Conservation (phyloP, 2,113 vertebrate genomes). For the Perca flavescens region DNA sequence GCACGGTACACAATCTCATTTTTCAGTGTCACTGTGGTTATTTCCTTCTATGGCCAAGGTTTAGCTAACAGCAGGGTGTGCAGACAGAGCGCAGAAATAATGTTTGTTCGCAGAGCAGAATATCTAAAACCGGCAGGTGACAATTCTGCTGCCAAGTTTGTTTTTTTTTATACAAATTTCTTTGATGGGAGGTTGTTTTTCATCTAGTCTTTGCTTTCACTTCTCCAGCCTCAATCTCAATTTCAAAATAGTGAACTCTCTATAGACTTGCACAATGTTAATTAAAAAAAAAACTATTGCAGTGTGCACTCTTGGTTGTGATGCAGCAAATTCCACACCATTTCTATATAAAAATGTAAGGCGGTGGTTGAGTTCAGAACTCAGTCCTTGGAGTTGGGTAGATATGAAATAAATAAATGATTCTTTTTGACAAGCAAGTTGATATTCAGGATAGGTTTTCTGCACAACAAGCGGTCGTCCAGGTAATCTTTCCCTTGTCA, state of each 20-base stretch:
- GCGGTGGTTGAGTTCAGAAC: not conserved
- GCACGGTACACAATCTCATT: slow-evolving; percentile 37
- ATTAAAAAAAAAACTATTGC: slow-evolving; percentile 27
- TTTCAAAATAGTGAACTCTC: slow-evolving; percentile 33
- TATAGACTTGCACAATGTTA: slow-evolving; percentile 20
- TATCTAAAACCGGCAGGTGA: slow-evolving; percentile 33
- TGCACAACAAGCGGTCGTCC: slow-evolving; percentile 4
- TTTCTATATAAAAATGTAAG: not conserved
- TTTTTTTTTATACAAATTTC: slow-evolving; percentile 28
- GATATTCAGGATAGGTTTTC: slow-evolving; percentile 41
- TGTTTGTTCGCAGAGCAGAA: not conserved
- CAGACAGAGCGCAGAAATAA: slow-evolving; percentile 1
- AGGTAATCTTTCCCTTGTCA: slow-evolving; percentile 25
- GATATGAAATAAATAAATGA: slow-evolving; percentile 36
- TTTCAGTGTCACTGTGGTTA: slow-evolving; percentile 43
- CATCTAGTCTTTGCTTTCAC: slow-evolving; percentile 34
- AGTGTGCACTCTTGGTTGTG: not conserved
- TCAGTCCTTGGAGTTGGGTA: not conserved
- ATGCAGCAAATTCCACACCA: slow-evolving; percentile 8
- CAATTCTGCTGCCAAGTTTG: slow-evolving; percentile 36
- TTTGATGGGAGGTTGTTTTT: slow-evolving; percentile 43
- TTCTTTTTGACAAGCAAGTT: slow-evolving; percentile 26
- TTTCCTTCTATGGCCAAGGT: slow-evolving; percentile 25
- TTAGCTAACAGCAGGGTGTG: slow-evolving; percentile 35
- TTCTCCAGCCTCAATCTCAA: slow-evolving; percentile 19